Base-by-base conservation (phyloP, 2,888 invertebrate genomes). In the Tetropium fuscum region DNA sequence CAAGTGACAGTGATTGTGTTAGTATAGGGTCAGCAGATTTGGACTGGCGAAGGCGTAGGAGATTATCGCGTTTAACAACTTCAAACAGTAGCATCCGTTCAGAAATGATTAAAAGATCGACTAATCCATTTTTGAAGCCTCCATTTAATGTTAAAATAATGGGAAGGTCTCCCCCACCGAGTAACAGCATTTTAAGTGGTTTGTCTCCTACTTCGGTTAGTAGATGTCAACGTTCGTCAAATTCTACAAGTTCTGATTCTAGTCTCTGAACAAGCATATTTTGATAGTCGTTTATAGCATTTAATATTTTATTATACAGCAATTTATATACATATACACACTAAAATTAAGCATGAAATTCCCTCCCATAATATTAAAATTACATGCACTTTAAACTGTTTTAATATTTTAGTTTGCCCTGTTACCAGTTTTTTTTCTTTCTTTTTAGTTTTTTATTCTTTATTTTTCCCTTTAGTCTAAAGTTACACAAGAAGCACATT, bases 401-500 rank as follows among this genome's bases (percentile, higher is more conserved):
- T 44, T 49, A 32, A 48, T 53, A 51, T 53, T 58, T 59, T 51
- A 49, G 38, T 38, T 41, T n/a, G n/a, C n/a, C 43, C 36, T 20
- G 8, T 20, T 48, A 30, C 53, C 41, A 27, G 30, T 32, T 56
- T 68, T 69, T 71, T 72, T 73, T 63, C 70, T 65, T 75, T 69
- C 69, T 71, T 63, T 64, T 75, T 72, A 73, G 74, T 77, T 74
- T 74, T 76, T 76, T 72, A 75, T 72, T 64, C 66, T 65, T 73
- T 74, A 64, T 69, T 71, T 74, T 74, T 76, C 74, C 69, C 71
- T 79, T 82, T 84, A 95, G 94, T 88, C 90, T 19, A 90, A 91
- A 19, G 86, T 96, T 72, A 93, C 94, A 11, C 91, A 92, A 74
- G 95, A 96, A 81, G 93, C 95, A 41, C 95, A 94, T 78, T 89